Evolutionary conservation across 2,888 invertebrate species (phyloP), one percentile per base, ranked within the genome.

Genomic region (Epinotia bilunana): DNA sequence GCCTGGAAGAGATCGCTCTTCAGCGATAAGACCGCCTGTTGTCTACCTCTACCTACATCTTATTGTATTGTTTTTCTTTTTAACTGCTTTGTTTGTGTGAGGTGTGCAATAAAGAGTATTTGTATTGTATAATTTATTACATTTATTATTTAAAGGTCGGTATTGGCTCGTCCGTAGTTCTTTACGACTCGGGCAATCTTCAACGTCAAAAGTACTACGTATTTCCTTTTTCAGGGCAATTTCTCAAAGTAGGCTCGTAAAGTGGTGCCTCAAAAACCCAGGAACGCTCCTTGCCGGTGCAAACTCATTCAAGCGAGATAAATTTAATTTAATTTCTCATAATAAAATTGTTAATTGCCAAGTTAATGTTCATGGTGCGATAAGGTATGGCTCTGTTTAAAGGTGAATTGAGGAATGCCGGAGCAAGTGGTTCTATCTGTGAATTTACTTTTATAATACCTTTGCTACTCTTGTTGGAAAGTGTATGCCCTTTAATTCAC

Each of bases 251-350:
- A 74, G 64, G 53, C 53, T 60, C 69, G 69, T 76, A 76, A 76
- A 72, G 73, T 69, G 64, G 69, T 76, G 69, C 69, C 53, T 76
- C 53, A 39, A 20, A 39, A 74, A 65, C 70, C 16, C 64, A 23
- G 43, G 63, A 70, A 64, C 23, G 61, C 62, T 53, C 43, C 49
- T 60, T 65, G 53, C 58, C 60, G 64, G 74, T 64, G 49, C 57
- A 70, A 71, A 74, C 53, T 74, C 76, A 72, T 74, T 72, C 77
- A 65, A 74, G 79, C 62, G 65, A 78, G 69, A 78, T 81, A 78
- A 79, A 79, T 79, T 78, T 79, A 77, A 79, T 79, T 76, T 79
- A 79, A 80, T 79, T 80, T 77, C 77, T 73, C 71, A 74, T 69
- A 77, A 71, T 77, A 74, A 73, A 74, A 64, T 69, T 43, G 39